phyloP scores from a whole-genome alignment of 2,113 vertebrate genomes.

The Calyptomena viridis region DNA sequence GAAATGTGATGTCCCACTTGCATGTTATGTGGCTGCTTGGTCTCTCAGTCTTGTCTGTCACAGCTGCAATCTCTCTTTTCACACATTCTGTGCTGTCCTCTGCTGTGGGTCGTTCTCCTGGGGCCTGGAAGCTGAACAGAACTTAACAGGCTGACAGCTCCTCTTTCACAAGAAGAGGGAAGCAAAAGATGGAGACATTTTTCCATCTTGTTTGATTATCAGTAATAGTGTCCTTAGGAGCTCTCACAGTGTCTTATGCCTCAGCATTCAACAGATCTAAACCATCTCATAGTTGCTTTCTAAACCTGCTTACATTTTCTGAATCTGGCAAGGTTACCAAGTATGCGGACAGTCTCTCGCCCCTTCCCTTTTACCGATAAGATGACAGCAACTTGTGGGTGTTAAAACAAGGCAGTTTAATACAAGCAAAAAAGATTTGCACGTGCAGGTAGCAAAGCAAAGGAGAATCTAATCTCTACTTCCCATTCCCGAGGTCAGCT shows the following conservation, averaged over 20 bases:
- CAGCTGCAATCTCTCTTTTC: not conserved
- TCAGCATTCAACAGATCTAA: not conserved
- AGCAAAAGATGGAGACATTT: not conserved
- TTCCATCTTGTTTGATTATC: not conserved
- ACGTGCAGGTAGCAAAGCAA: no score
- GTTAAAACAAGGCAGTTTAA: no score
- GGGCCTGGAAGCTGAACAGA: not conserved
- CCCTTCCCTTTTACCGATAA: no score
- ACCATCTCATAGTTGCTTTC: not conserved
- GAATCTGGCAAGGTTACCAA: not conserved
- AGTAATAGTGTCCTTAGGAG: not conserved
- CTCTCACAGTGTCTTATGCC: not conserved
- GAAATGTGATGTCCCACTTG: not conserved
- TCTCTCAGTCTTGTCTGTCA: accelerated
- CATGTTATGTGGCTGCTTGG: accelerated
- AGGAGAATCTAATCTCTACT: no score
- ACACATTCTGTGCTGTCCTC: not conserved
- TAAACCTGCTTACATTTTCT: not conserved
- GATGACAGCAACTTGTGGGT: no score
- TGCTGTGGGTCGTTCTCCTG: not conserved
- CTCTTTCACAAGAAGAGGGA: not conserved
- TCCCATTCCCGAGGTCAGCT: no score
- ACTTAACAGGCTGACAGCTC: not conserved
- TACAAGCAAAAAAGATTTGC: no score
- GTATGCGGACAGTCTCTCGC: no score